A percentile compares a stretch with the other conserved stretches of the same genome.
Evolutionary conservation across 2,888 invertebrate species (phyloP).

Genomic region (Podabrus alpinus): DNA sequence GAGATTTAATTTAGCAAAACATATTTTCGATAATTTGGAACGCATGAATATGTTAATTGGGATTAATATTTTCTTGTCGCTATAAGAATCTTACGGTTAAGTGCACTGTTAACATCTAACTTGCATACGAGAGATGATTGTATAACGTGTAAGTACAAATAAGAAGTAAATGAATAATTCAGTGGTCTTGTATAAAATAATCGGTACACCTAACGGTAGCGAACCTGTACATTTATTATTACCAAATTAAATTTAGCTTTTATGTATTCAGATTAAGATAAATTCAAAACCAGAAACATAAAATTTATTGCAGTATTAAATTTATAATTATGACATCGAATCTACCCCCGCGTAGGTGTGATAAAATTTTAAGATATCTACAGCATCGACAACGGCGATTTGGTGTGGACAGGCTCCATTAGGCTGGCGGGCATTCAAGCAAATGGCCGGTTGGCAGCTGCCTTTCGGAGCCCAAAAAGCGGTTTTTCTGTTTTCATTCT

Average conservation of each 20-base stretch:
- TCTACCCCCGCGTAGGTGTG: not conserved
- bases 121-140: conserved; percentile 10
- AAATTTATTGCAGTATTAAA: not conserved
- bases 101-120: conserved; percentile 6
- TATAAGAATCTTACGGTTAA: not conserved
- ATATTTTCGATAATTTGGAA: not conserved
- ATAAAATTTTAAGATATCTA: not conserved
- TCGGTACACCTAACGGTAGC: conserved; percentile 25
- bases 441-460: too few relatives aligned
- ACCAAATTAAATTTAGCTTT: not conserved
- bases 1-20: not conserved
- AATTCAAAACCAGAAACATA: not conserved
- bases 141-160: conserved; percentile 20
- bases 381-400: not conserved
- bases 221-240: conserved; percentile 7
- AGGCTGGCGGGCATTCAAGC: too few relatives aligned
- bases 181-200: conserved; percentile 25
- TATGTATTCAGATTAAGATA: not conserved
- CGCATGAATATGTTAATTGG: not conserved
- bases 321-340: not conserved
- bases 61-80: not conserved
- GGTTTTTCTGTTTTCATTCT: too few relatives aligned
- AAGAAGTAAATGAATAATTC: conserved; percentile 23
- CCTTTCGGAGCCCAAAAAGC: too few relatives aligned
- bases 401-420: too few relatives aligned